These are phyloP conservation scores for Chrysogorgia sp. DNA, from an alignment of 92 coral and sea anemone genomes.

Conservation along the genomic window DNA sequence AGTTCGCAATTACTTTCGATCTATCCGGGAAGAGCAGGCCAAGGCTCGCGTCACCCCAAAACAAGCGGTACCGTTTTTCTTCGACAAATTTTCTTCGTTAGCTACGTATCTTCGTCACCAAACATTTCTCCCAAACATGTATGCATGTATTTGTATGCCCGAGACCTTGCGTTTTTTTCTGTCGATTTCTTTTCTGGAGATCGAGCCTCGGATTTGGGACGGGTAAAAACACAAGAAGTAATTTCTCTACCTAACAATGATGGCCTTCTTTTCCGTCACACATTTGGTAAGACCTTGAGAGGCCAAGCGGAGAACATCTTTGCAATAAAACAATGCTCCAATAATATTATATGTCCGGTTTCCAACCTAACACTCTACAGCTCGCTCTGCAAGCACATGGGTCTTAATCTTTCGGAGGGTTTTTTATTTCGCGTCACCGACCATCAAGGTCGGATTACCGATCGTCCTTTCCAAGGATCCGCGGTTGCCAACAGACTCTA, in stretches of 20 bases:
- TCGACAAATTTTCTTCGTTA: slow-evolving; percentile 46
- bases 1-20: slow-evolving; percentile 1
- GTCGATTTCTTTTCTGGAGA: slow-evolving; percentile 53
- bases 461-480: slow-evolving; percentile 45
- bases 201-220: slow-evolving; percentile 54
- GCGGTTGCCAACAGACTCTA: slow-evolving; percentile 49
- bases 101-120: background rate
- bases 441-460: slow-evolving; percentile 37
- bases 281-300: slow-evolving; percentile 65
- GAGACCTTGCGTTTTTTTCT: slow-evolving; percentile 60
- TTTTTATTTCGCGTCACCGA: slow-evolving; percentile 46
- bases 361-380: slow-evolving; percentile 52
- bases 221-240: slow-evolving; percentile 34
- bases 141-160: slow-evolving; percentile 42
- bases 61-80: slow-evolving; percentile 66
- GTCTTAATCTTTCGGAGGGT: slow-evolving; percentile 44
- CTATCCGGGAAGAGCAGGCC: slow-evolving; percentile 56
- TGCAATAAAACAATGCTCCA: slow-evolving; percentile 25
- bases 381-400: slow-evolving; percentile 46
- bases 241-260: slow-evolving; percentile 11
- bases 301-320: slow-evolving; percentile 48
- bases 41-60: slow-evolving; percentile 53
- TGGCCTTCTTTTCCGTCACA: slow-evolving; percentile 36
- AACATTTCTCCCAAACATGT: slow-evolving; percentile 23
- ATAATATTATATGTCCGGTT: slow-evolving; percentile 43